Percentiles rank a stretch among this genome's conserved stretches.
These are phyloP conservation scores for Lasioglossum villosulum DNA, from an alignment of 2,888 invertebrate species.

Conservation along the genomic window DNA sequence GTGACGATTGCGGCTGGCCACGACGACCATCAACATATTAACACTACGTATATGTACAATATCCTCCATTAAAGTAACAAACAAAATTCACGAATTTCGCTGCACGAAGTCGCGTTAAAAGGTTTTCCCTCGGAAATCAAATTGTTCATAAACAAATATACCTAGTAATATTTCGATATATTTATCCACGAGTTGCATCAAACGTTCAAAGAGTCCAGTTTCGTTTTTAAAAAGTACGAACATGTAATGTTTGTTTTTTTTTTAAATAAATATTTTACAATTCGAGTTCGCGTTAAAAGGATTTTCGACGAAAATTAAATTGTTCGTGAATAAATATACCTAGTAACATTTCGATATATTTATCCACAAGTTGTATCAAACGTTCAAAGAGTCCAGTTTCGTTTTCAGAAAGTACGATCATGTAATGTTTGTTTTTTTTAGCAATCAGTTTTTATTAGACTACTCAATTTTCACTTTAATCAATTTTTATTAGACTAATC, in stretches of 20 bases:
- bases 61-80: background rate
- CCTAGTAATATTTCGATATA: background rate
- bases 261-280: too few relatives aligned
- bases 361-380: too few relatives aligned
- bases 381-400: too few relatives aligned
- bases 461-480: too few relatives aligned
- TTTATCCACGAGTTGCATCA: background rate
- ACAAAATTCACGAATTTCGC: background rate
- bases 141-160: background rate
- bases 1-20: slow-evolving; percentile 3
- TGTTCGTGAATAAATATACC: too few relatives aligned
- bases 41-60: background rate
- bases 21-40: background rate
- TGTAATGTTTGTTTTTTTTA: too few relatives aligned
- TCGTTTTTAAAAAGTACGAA: background rate
- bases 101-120: background rate
- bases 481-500: too few relatives aligned
- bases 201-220: background rate
- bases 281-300: too few relatives aligned
- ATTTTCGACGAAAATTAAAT: too few relatives aligned
- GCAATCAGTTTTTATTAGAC: too few relatives aligned
- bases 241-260: background rate
- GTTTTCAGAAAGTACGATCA: too few relatives aligned
- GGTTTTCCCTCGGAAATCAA: background rate
- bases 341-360: too few relatives aligned